Evolutionary conservation across 1,140 invertebrate genomes (phyloP).

Genomic region (Drosophila fuyamai): DNA sequence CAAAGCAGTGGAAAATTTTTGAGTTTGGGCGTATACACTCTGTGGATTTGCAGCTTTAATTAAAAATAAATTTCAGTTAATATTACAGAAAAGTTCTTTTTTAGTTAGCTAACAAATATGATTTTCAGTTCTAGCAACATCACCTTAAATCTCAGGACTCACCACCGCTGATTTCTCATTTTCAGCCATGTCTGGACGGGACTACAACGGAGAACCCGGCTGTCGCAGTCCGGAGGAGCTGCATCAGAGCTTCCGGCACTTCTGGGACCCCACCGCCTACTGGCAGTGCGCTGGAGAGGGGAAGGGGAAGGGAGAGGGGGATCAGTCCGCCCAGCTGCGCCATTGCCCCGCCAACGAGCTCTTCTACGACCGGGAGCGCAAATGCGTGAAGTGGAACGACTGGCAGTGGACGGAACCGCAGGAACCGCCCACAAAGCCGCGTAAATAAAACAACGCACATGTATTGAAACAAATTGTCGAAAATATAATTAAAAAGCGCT

Average conservation of each 20-base stretch:
- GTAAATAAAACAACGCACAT: conserved; percentile 44
- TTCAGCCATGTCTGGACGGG: conserved; percentile 35
- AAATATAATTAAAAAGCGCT: conserved; percentile 62
- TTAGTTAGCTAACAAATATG: too few relatives aligned
- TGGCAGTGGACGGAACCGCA: conserved; percentile 63
- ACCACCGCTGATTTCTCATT: neutral
- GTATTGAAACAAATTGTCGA: conserved; percentile 61
- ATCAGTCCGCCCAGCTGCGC: conserved; percentile 30
- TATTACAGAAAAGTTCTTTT: too few relatives aligned
- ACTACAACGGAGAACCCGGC: conserved; percentile 62
- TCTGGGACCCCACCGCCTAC: conserved; percentile 60
- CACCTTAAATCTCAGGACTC: too few relatives aligned
- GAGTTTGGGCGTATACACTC: too few relatives aligned
- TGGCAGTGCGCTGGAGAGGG: conserved; percentile 42
- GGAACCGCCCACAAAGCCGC: conserved; percentile 55
- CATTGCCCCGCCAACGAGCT: conserved; percentile 53
- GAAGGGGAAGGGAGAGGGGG: neutral
- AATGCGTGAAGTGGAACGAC: conserved; percentile 56
- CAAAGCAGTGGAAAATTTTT: too few relatives aligned
- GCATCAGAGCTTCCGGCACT: conserved; percentile 48
- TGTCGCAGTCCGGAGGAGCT: conserved; percentile 42
- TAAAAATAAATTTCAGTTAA: too few relatives aligned
- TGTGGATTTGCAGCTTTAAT: too few relatives aligned
- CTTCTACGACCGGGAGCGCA: conserved; percentile 40
- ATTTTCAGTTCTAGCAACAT: neutral